Evolutionary conservation across 2,797 vertebrate genomes (phyloP), one percentile per base, ranked within the genome.

Genomic region (Glossophaga mutica): DNA sequence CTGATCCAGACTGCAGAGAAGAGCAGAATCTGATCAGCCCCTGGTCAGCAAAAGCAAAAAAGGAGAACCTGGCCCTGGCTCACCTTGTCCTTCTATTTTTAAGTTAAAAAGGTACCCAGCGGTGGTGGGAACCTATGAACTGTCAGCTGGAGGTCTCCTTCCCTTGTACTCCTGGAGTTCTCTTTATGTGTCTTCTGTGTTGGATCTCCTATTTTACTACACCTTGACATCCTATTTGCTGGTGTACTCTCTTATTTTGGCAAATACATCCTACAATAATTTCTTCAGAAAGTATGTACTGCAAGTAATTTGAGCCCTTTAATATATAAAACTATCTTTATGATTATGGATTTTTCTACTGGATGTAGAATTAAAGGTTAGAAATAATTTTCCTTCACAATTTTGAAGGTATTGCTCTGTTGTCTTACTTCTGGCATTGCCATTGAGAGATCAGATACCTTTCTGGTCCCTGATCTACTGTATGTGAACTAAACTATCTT

Each of bases 301-400:
- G 44, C n/a, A 84, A 84, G 37, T 94, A 90, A 91, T 73, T 71
- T 94, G 62, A 92, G 48, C 44, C 82, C 88, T 96, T 92, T 79
- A 16, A 59, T 87, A 24, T 86, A 68, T 95, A 55, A 84, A 86
- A 94, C 68, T 90, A 34, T n/a, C 26, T 87, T 92, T 84, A 34
- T 78, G 48, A 48, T 81, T 77, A 77, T 71, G 93, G 22, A 39
- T 90, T 48, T 52, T 68, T 73, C 79, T 95, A 32, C 44, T 92
- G 19, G 39, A 50, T 89, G 2, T 74, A 83, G 37, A 95, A 87
- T 94, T 83, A 77, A 94, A 90, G 34, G 14, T 91, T 78, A 89
- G 44, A 94, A 76, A 94, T 84, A 24, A 84, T 93, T 94, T 91
- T 79, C 59, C 37, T 91, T 81, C 32, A 55, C 65, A 85, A 73